These are phyloP conservation scores for Myzus persicae DNA, from an alignment of 1,140 invertebrate species.

Conservation along the genomic window DNA sequence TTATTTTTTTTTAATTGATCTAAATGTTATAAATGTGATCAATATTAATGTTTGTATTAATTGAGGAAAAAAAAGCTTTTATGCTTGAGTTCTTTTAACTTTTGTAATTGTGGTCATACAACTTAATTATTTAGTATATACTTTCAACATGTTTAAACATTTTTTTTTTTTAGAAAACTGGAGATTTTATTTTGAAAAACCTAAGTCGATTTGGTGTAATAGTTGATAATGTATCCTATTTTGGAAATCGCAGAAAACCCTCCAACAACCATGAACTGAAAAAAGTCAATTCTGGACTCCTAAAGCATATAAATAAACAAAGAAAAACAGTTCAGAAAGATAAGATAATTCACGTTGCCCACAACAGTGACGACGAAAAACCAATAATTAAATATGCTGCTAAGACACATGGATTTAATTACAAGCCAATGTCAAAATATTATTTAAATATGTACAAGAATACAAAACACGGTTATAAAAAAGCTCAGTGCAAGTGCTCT, in stretches of 20 bases:
- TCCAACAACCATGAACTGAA: conserved; percentile 21
- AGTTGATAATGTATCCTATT: conserved; percentile 48
- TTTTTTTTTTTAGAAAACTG: conserved; percentile 42
- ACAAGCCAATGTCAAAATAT: background rate
- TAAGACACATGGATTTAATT: background rate
- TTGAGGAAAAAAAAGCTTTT: too few relatives aligned
- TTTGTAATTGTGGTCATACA: too few relatives aligned
- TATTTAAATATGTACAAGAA: background rate
- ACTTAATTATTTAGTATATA: too few relatives aligned
- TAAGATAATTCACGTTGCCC: background rate
- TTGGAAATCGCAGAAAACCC: background rate
- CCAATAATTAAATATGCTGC: background rate
- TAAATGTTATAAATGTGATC: too few relatives aligned
- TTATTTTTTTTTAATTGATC: too few relatives aligned
- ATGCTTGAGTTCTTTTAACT: too few relatives aligned
- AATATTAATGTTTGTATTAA: too few relatives aligned
- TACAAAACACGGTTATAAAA: background rate
- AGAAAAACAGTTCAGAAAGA: background rate
- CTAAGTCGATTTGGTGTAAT: conserved; percentile 49
- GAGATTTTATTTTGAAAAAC: conserved; percentile 28
- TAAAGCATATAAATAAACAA: conserved; percentile 40
- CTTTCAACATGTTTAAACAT: background rate
- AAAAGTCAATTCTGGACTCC: conserved; percentile 2
- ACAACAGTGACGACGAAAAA: background rate
- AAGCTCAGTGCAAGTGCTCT: conserved; percentile 24